Evolutionary conservation across 2,797 vertebrate genomes (phyloP).

Genomic region (Lepilemur ruficaudatus): DNA sequence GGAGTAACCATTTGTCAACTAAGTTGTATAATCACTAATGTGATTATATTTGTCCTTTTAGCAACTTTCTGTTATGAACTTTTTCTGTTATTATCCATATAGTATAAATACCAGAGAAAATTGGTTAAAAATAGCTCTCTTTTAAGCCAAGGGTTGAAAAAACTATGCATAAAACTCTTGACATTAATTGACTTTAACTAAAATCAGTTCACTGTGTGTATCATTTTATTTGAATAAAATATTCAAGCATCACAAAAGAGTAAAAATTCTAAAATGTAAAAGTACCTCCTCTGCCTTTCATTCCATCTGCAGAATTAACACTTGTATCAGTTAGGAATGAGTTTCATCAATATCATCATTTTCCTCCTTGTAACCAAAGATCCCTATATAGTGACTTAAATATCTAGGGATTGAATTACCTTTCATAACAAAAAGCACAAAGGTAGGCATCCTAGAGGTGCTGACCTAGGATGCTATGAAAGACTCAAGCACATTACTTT

Average conservation of each 20-base stretch:
- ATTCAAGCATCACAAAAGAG: background rate
- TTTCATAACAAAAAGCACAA: background rate
- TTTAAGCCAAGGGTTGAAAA: background rate
- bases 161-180: background rate
- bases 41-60: conserved; percentile 40
- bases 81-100: background rate
- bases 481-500: background rate
- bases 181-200: conserved; percentile 17
- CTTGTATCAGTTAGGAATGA: background rate
- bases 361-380: background rate
- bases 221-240: conserved; percentile 8
- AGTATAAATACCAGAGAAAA: background rate
- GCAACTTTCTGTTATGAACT: background rate
- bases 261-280: background rate
- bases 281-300: background rate
- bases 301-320: background rate
- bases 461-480: background rate
- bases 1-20: conserved; percentile 9
- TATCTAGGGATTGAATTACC: background rate
- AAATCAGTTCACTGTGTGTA: background rate
- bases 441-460: background rate
- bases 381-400: background rate
- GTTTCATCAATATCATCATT: background rate
- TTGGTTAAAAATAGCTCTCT: background rate
- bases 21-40: background rate